Evolutionary conservation across 1,140 invertebrate species (phyloP).

Genomic region (Oedothorax gibbosus): DNA sequence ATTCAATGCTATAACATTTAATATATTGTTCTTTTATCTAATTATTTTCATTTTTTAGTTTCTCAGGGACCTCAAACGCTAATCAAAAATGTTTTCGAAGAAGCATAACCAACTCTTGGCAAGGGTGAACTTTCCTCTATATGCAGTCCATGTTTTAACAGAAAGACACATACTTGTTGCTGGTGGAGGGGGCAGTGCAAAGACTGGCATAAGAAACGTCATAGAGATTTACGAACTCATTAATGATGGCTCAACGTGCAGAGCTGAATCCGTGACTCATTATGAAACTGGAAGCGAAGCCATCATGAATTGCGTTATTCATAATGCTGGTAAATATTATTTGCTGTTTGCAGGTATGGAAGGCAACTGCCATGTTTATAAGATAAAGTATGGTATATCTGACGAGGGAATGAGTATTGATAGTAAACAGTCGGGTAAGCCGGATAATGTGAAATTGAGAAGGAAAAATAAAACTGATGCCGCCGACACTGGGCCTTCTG

Average conservation of each 20-base stretch:
- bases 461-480: conserved; percentile 7
- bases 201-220: conserved; percentile 95
- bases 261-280: conserved; percentile 86
- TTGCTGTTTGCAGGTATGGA: conserved; percentile 91
- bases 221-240: conserved; percentile 94
- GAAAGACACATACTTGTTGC: conserved; percentile 93
- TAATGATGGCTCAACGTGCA: conserved; percentile 82
- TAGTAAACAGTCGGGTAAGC: conserved; percentile 63
- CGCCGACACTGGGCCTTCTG: neutral
- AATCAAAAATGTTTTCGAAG: conserved; percentile 35
- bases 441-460: neutral
- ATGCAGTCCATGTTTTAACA: conserved; percentile 88
- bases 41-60: conserved; percentile 1
- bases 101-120: conserved; percentile 64
- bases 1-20: no score
- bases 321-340: conserved; percentile 76
- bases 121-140: conserved; percentile 89
- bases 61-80: neutral
- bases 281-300: conserved; percentile 89
- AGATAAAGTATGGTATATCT: conserved; percentile 79
- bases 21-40: neutral
- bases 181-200: conserved; percentile 93
- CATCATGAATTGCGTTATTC: conserved; percentile 87
- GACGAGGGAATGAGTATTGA: conserved; percentile 36
- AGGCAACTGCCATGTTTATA: conserved; percentile 90